Evolutionary conservation across 2,797 vertebrate genomes (phyloP).

Genomic region (Sebastes miniatus): DNA sequence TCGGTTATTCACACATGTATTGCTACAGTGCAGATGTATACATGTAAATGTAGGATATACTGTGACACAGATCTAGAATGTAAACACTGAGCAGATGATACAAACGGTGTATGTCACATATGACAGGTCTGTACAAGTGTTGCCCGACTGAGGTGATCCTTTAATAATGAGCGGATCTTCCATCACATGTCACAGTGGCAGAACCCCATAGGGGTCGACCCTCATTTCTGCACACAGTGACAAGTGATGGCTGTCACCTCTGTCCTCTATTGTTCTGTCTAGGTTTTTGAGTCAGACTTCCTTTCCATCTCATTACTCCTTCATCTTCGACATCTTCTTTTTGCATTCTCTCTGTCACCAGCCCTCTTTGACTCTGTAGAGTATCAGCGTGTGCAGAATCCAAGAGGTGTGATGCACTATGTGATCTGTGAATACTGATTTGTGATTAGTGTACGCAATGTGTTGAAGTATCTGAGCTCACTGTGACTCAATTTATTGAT

Average conservation of each 20-base stretch:
- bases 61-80: neutral
- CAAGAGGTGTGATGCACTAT: neutral
- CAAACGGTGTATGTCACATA: slow-evolving; percentile 12
- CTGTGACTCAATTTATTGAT: neutral
- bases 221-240: slow-evolving; percentile 24
- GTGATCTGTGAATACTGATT: slow-evolving; percentile 5
- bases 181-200: slow-evolving; percentile 12
- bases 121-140: slow-evolving; percentile 16
- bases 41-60: neutral
- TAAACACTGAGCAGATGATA: neutral
- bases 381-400: neutral
- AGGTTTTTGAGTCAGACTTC: neutral
- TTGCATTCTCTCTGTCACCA: neutral
- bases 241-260: slow-evolving; percentile 30
- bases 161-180: slow-evolving; percentile 34
- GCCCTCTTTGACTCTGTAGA: neutral
- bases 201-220: neutral
- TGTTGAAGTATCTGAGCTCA: neutral
- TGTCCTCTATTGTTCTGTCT: slow-evolving; percentile 1
- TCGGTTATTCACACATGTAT: neutral
- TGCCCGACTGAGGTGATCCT: slow-evolving; percentile 23
- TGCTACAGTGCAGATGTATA: neutral
- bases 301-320: neutral
- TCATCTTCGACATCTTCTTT: neutral
- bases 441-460: neutral